Base-by-base conservation (phyloP, 2,113 vertebrate genomes). In the Zosterops pallidus region DNA sequence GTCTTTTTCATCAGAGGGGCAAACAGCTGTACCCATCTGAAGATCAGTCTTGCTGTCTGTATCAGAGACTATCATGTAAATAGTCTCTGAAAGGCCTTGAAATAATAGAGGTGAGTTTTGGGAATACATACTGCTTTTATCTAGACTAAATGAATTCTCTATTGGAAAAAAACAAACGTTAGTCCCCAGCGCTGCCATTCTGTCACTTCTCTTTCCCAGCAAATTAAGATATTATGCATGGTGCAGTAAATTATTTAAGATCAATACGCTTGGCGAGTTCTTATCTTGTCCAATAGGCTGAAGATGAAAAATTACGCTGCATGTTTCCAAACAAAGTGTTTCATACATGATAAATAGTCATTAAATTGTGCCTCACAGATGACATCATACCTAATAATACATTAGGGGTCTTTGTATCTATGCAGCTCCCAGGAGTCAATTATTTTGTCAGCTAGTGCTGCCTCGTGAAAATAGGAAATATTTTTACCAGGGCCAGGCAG, bases 251-350 rank as follows among this genome's bases (percentile, higher is more conserved):
- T 94, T 87, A 96, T 90, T 95, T 89, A 87, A 85, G 83, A 91
- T 89, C 80, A 89, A 87, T 95, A 79, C 53, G 42, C 74, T 88
- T 60, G 77, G 49, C 4, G 23, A 92, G 65, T 94, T 95, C 86
- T 95, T 95, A 91, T 72, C 86, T 89, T 89, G 86, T 94, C 84
- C 46, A 29, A 17, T 75, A 72, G 55, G 49, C 78, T 92, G 74
- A 85, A 69, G 84, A 91, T 96, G 95, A 96, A 95, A 92, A 94
- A 94, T 94, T 89, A 49, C 42, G 37, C 53, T 62, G 17, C 28
- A 6, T 57, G 57, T 88, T 93, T 85, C 85, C 46, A 90, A 94
- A 93, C 49, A 0, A 87, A 93, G 46, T 79, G 52, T 92, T 88
- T 72, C 65, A 60, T 92, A 71, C n/a, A 46, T 78, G 90, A 94